A percentile compares a stretch with the other conserved stretches of the same genome.
These are phyloP conservation scores for Bellardia pandia DNA, from an alignment of 2,888 invertebrate species.

Conservation along the genomic window DNA sequence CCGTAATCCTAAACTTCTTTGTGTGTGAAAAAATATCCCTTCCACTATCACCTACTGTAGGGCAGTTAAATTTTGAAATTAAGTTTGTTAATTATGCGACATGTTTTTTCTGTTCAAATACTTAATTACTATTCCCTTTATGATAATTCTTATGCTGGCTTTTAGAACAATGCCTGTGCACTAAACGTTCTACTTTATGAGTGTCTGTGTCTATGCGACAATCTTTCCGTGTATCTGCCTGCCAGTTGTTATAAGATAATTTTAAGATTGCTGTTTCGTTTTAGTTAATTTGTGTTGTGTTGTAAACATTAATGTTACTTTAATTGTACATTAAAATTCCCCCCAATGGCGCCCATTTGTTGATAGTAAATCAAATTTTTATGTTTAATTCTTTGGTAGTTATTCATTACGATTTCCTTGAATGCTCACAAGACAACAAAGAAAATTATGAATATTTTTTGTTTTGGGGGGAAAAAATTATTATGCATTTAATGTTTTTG, in stretches of 20 bases:
- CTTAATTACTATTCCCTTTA: slow-evolving; percentile 36
- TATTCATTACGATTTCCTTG: slow-evolving; percentile 56
- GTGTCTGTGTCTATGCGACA: not conserved
- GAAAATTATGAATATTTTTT: slow-evolving; percentile 42
- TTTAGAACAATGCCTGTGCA: not conserved
- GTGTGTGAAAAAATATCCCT: no score
- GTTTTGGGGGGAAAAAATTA: slow-evolving; percentile 35
- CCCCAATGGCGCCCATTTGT: slow-evolving; percentile 63
- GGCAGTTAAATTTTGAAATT: not conserved
- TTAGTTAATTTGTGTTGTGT: slow-evolving; percentile 36
- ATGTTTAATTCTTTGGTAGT: slow-evolving; percentile 8
- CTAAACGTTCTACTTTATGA: not conserved
- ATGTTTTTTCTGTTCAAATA: slow-evolving; percentile 25
- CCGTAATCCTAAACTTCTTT: no score
- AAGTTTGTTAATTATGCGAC: slow-evolving; percentile 23
- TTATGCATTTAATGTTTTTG: slow-evolving; percentile 60
- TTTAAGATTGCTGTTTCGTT: slow-evolving; percentile 30
- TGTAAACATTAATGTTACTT: slow-evolving; percentile 62
- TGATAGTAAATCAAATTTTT: slow-evolving; percentile 60
- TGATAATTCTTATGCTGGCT: not conserved
- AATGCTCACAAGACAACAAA: slow-evolving; percentile 9
- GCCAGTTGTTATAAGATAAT: slow-evolving; percentile 10
- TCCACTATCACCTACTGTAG: not conserved
- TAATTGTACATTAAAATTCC: slow-evolving; percentile 65
- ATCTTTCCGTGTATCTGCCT: slow-evolving; percentile 27